A percentile compares a stretch with the other conserved stretches of the same genome.
Conservation (phyloP, 2,888 invertebrate species). For the Ptychoptera contaminata region DNA sequence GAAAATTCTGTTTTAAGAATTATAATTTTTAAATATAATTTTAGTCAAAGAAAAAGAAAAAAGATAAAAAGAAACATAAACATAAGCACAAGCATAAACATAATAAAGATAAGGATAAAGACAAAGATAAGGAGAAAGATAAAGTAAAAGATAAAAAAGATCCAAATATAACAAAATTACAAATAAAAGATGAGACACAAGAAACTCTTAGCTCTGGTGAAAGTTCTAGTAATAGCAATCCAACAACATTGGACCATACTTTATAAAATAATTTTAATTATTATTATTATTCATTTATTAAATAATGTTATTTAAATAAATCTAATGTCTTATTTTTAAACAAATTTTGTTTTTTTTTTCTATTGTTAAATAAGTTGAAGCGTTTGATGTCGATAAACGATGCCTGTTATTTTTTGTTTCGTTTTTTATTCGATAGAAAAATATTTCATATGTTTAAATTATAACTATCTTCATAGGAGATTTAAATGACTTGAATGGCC, state of each 20-base stretch:
- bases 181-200: constrained; percentile 26
- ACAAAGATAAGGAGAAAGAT: constrained; percentile 26
- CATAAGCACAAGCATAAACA: constrained; percentile 78
- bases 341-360: no score
- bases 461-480: no score
- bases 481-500: no score
- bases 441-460: no score
- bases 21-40: constrained; percentile 10
- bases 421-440: no score
- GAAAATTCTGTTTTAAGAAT: not conserved
- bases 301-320: no score
- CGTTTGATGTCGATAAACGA: no score
- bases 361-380: no score
- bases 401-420: no score
- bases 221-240: constrained; percentile 30
- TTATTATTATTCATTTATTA: not conserved
- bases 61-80: constrained; percentile 69
- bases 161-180: constrained; percentile 24
- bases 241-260: constrained; percentile 15
- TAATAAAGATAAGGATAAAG: constrained; percentile 35
- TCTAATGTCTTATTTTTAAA: no score
- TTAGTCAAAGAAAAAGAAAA: constrained; percentile 55
- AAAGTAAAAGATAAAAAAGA: constrained; percentile 24
- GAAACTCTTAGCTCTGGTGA: constrained; percentile 31
- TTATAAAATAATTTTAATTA: not conserved